Evolutionary conservation across 2,797 vertebrate genomes (phyloP), one percentile per base, ranked within the genome.

Genomic region (Myotis daubentonii): DNA sequence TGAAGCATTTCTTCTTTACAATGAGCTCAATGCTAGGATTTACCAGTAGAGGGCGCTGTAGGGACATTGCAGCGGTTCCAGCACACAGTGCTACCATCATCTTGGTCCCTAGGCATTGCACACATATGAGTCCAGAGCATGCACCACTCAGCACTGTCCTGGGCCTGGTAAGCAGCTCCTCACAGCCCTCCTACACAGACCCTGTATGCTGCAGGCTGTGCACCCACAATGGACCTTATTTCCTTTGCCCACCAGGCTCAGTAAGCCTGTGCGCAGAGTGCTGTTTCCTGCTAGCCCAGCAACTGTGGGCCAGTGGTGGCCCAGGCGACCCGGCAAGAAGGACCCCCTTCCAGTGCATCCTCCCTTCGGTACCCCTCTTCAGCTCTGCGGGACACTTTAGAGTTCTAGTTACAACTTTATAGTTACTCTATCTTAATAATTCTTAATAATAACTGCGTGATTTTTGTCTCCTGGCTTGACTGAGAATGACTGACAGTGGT

Each of bases 11-110:
- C 47, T 76, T 60, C 62, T 47, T 51, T 6, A 44, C 41, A 30
- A 23, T 19, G 53, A 84, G 60, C 22, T 13, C 66, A 51, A 12
- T 10, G 33, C 15, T 49, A 89, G 41, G 22, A 74, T 44, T 87
- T 25, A 81, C 41, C 96, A 94, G 94, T 70, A 97, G 97, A 96
- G 96, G 97, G 96, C n/a, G 11, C 66, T 72, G 66, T 55, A 84
- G 79, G 92, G 95, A 97, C 93, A 91, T 4, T 3, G 70, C 88
- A 87, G 41, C 9, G 49, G 53, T 36, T 78, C 53, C 33, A 25
- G 49, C 1, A 51, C 1, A 8, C 6, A 5, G 22, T 6, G 36
- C 49, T 82, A 74, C 44, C 49, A 20, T 93, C 22, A 28, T 79
- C 75, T 57, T 3, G 25, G 76, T 88, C 49, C 44, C 28, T 68